Percentiles rank a stretch among this genome's conserved stretches.
These are phyloP conservation scores for Phocides pigmalion DNA, from an alignment of 1,140 invertebrate genomes.

Conservation along the genomic window DNA sequence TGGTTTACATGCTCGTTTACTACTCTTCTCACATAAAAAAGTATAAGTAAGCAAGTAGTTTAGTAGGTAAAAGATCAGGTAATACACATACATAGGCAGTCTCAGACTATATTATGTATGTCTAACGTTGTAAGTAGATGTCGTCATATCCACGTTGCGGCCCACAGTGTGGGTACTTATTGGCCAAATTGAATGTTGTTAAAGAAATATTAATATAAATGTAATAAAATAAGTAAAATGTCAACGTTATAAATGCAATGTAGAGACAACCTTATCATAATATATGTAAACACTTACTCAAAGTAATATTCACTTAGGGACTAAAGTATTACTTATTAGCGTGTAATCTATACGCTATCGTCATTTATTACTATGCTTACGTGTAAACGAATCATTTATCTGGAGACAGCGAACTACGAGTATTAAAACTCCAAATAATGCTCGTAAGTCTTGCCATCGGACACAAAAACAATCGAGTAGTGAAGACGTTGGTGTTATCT, in stretches of 20 bases:
- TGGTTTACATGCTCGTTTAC: too few species aligned
- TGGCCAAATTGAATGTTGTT: neutral
- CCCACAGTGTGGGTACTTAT: neutral
- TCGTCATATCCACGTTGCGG: too few species aligned
- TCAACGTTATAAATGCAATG: constrained; percentile 22
- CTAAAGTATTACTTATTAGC: constrained; percentile 17
- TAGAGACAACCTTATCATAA: constrained; percentile 17
- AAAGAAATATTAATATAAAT: neutral
- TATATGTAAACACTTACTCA: constrained; percentile 27
- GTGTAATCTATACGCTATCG: constrained; percentile 9
- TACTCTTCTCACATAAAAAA: too few species aligned
- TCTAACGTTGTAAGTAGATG: too few species aligned
- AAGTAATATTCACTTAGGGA: constrained; percentile 8
- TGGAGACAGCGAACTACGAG: neutral
- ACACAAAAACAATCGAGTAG: constrained; percentile 62
- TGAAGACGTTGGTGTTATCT: constrained; percentile 65
- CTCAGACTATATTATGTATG: too few species aligned
- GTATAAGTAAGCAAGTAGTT: too few species aligned
- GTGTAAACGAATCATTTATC: constrained; percentile 2
- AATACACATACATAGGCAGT: too few species aligned
- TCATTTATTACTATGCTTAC: constrained; percentile 12
- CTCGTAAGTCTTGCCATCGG: constrained; percentile 37
- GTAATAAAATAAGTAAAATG: constrained; percentile 12
- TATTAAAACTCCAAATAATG: constrained; percentile 40
- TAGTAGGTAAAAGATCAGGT: too few species aligned